Evolutionary conservation across 2,797 vertebrate genomes (phyloP), one percentile per base, ranked within the genome.

Genomic region (Sparidentex hasta): DNA sequence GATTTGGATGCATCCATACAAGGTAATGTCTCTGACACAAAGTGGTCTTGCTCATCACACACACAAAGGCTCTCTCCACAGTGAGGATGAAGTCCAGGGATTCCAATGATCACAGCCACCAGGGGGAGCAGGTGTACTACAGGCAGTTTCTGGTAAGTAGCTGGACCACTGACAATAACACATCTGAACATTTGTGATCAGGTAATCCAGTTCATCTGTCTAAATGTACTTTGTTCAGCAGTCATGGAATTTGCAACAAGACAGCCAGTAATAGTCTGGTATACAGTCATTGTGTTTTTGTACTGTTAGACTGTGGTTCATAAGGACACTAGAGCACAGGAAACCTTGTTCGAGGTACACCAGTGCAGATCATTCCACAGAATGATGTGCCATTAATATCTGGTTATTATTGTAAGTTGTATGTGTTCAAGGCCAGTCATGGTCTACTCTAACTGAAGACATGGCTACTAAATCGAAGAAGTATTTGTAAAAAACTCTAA

Each of bases 111-210:
- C 56, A 72, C 25, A 50, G 29, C 86, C 94, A 95, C 84, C 82
- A 94, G 93, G 92, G 92, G 94, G 93, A 84, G 93, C 83, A 88
- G 81, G 68, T 83, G 85, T 63, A 88, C 86, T 81, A 73, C 71
- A 63, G 52, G 78, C 41, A 29, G 69, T 20, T 68, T 64, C 58
- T 63, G 23, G 16, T 64, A 65, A 59, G 18, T 13, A 13, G 12
- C 11, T 44, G 12, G 13, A 48, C 43, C 27, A 55, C 20, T 52
- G 21, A 52, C 17, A 55, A 29, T 16, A 46, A 46, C 1, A 43
- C 6, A 56, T 57, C 16, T 23, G 14, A 52, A 9, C 43, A 21
- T 25, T 51, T 66, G 25, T 29, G 25, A 51, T 11, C 54, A 73
- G 7, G 25, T 56, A 46, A 68, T 13, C 69, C 18, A 5, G 17